phyloP scores from a whole-genome alignment of 1,140 invertebrate genomes.

The Manduca sexta region DNA sequence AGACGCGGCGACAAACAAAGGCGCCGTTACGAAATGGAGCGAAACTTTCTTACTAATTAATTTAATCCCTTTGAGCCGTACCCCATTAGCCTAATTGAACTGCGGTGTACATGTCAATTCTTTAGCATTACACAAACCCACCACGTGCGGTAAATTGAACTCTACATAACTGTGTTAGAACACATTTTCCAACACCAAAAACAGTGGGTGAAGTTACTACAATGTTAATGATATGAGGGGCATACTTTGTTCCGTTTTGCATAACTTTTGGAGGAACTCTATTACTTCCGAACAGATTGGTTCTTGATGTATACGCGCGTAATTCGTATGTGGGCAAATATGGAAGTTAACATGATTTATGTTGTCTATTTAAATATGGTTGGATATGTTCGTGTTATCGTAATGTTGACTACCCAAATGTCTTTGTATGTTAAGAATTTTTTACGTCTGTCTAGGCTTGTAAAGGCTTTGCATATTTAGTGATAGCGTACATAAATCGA shows the following conservation, averaged over 20 bases:
- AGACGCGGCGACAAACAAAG: constrained; percentile 59
- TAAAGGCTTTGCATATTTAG: neutral
- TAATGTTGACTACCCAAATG: constrained; percentile 1
- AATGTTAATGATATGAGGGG: constrained; percentile 59
- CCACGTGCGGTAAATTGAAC: constrained; percentile 19
- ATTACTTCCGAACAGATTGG: constrained; percentile 3
- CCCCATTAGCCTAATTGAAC: constrained; percentile 71
- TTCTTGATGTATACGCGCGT: neutral
- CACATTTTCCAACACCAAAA: constrained; percentile 8
- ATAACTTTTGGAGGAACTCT: constrained; percentile 36
- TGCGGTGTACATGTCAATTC: constrained; percentile 72
- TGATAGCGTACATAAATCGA: no score
- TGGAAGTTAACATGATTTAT: neutral
- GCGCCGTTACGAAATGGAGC: constrained; percentile 50
- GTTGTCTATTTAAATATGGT: constrained; percentile 1
- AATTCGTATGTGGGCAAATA: neutral
- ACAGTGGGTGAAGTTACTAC: constrained; percentile 24
- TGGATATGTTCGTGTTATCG: constrained; percentile 10
- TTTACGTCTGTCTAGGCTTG: neutral
- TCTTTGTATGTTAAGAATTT: neutral
- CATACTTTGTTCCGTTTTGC: constrained; percentile 57
- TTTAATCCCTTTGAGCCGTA: constrained; percentile 69
- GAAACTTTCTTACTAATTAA: constrained; percentile 72
- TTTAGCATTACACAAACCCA: constrained; percentile 46
- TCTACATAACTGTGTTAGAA: constrained; percentile 11